Percentiles rank a stretch among this genome's conserved stretches.
Conservation (phyloP, 2,888 invertebrate species). For the Tholera decimalis region DNA sequence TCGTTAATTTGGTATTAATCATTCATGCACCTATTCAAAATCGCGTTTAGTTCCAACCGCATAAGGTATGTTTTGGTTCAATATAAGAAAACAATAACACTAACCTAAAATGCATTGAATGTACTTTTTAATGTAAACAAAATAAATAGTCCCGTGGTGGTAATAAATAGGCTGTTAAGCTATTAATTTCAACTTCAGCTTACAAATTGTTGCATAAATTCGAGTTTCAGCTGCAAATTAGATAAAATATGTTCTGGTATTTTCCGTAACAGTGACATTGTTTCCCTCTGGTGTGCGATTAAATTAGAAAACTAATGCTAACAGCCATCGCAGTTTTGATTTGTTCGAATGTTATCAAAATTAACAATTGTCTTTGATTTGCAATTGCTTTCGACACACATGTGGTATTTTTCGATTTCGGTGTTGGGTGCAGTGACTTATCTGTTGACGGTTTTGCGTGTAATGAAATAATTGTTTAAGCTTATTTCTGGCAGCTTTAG, state of each 20-base stretch:
- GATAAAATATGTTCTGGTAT: slow-evolving; percentile 23
- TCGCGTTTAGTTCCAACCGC: no score
- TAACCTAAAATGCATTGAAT: background rate
- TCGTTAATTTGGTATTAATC: no score
- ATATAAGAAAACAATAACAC: background rate
- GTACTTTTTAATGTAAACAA: slow-evolving; percentile 5
- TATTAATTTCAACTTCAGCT: slow-evolving; percentile 30
- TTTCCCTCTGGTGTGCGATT: slow-evolving; percentile 27
- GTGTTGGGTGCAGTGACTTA: background rate
- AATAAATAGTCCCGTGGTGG: slow-evolving; percentile 18
- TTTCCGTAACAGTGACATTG: slow-evolving; percentile 8
- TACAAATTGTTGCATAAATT: slow-evolving; percentile 33
- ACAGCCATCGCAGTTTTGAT: background rate
- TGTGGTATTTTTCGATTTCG: background rate
- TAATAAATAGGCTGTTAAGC: slow-evolving; percentile 34
- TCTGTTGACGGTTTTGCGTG: no score
- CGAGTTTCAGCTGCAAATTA: slow-evolving; percentile 28
- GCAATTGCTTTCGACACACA: background rate
- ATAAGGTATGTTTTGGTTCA: no score
- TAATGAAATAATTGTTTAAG: no score
- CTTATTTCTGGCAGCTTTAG: no score
- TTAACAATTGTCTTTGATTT: background rate
- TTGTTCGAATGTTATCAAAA: background rate
- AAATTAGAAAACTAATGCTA: slow-evolving; percentile 21
- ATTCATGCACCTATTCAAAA: no score